Base-by-base conservation (phyloP, 30 jellyfish, hydroid and myxozoan species). In the Sanderia malayensis region DNA sequence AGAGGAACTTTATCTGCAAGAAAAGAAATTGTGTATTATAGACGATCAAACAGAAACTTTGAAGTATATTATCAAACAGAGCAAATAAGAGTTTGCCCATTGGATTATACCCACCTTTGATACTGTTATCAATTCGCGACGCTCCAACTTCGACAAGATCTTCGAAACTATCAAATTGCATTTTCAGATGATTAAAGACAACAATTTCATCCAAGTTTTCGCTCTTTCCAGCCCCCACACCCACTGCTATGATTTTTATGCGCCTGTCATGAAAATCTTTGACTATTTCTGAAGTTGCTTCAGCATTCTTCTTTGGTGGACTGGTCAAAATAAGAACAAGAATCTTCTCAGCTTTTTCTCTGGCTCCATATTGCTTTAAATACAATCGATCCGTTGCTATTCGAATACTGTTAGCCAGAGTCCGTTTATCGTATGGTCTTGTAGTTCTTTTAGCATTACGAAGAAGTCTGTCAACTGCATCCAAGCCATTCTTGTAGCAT, bases 211-310 rank as follows among this genome's bases (percentile, higher is more conserved):
- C 72, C 28, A 73, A 67, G 3, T 55, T 73, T 22, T 57, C 30
- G 1, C 19, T 24, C 30, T 31, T 19, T 13, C 67, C 74, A 8
- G 18, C 49, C n/a, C 74, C 85, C 0, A 73, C 67, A 52, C 74
- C 74, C 17, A 73, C 53, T 31, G 74, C 85, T 31, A 73, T 31
- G 58, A 73, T 34, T 2, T 58, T 23, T 2, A 73, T 28, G 18
- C 66, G 65, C 46, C 55, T 17, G 49, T 73, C 85, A 1, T 47
- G 74, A 21, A 4, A 19, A 31, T 73, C 85, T 17, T 29, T 73
- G n/a, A 58, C 66, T 34, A 30, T 74, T 21, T 57, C 75, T 22
- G 34, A 9, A 4, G 67, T 73, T 21, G 31, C 23, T 0, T 47
- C 47, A 21, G 41, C 59, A 1, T 22, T 21, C 25, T 64, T 8